phyloP scores from a whole-genome alignment of 2,797 vertebrate genomes.

The Chlorospingus flavigularis region DNA sequence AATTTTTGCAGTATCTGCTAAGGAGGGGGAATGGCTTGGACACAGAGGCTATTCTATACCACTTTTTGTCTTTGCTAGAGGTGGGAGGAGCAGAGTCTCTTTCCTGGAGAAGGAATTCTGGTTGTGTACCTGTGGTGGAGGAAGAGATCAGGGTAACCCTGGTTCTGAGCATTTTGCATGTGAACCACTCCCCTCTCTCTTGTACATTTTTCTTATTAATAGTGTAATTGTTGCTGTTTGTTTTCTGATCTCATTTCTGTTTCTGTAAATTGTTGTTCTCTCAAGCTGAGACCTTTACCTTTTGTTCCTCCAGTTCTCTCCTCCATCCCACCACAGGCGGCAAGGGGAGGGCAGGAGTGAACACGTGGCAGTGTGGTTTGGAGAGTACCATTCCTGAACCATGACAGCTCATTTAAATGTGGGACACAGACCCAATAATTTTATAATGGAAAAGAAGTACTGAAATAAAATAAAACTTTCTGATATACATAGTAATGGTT shows the following conservation, averaged over 20 bases:
- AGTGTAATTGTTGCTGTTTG: background rate
- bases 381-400: background rate
- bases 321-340: fast-evolving
- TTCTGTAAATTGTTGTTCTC: background rate
- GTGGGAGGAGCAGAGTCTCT: fast-evolving
- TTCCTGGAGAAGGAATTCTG: background rate
- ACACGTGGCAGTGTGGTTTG: fast-evolving
- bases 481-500: background rate
- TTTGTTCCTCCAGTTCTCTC: background rate
- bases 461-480: background rate
- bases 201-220: background rate
- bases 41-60: background rate
- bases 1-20: background rate
- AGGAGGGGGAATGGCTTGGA: background rate
- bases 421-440: fast-evolving
- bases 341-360: background rate
- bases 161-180: background rate
- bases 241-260: background rate
- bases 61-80: background rate
- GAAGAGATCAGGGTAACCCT: fast-evolving
- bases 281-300: fast-evolving
- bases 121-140: fast-evolving
- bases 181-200: background rate
- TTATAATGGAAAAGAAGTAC: background rate
- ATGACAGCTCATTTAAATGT: background rate